Evolutionary conservation across 2,797 vertebrate species (phyloP).

Genomic region (Paratrypauchen microcephalus): DNA sequence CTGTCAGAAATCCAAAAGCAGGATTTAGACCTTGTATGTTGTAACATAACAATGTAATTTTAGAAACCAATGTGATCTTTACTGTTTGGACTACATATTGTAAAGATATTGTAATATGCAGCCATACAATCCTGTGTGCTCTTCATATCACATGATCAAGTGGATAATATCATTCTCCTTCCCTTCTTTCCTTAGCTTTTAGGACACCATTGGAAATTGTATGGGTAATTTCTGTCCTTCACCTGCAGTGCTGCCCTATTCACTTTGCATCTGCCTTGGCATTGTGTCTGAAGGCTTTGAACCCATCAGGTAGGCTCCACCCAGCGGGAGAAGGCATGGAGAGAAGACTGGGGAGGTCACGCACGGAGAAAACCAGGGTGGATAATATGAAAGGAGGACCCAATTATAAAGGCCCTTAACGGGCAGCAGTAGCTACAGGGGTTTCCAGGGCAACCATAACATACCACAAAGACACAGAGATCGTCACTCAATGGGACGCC

Average conservation of each 20-base stretch:
- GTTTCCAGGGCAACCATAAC: conserved; percentile 74
- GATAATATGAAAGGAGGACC: conserved; percentile 76
- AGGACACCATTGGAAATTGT: conserved; percentile 1
- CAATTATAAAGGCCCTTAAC: conserved; percentile 81
- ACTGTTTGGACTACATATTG: no score
- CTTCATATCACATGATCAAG: not conserved
- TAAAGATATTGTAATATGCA: not conserved
- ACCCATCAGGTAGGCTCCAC: conserved; percentile 68
- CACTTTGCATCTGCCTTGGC: conserved; percentile 31
- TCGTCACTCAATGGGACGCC: conserved; percentile 62
- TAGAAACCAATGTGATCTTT: not conserved
- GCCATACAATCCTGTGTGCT: not conserved
- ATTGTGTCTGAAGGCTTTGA: conserved; percentile 70
- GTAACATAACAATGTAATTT: not conserved
- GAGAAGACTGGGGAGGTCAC: conserved; percentile 58
- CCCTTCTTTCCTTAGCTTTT: not conserved
- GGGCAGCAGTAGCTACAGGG: conserved; percentile 65
- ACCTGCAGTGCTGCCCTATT: conserved; percentile 36
- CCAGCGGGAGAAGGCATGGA: conserved; percentile 49
- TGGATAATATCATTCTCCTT: not conserved
- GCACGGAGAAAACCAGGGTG: conserved; percentile 55
- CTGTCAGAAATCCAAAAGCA: not conserved
- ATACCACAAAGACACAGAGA: conserved; percentile 39
- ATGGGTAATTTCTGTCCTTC: conserved; percentile 57
- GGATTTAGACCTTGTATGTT: not conserved